Evolutionary conservation across 2,113 vertebrate species (phyloP).

Genomic region (Notothenia coriiceps): DNA sequence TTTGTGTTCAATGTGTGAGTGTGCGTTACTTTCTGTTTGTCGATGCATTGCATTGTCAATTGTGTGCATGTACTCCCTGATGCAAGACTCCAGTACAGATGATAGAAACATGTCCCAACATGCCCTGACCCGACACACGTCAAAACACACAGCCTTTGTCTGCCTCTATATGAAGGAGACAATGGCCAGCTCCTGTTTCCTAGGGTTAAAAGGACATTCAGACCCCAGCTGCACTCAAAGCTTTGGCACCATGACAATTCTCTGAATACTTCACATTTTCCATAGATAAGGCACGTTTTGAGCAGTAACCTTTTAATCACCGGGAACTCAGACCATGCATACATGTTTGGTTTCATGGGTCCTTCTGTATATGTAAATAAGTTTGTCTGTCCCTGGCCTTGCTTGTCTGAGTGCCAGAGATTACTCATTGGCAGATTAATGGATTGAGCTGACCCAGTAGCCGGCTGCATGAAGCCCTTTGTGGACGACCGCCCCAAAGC

Average conservation of each 20-base stretch:
- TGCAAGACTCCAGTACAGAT: constrained; percentile 55
- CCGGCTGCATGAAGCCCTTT: constrained; percentile 73
- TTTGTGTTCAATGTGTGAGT: constrained; percentile 5
- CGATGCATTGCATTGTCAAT: constrained; percentile 20
- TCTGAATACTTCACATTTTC: constrained; percentile 47
- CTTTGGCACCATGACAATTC: constrained; percentile 56
- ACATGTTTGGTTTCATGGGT: not conserved
- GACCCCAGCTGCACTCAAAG: constrained; percentile 66
- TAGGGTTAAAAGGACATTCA: constrained; percentile 73
- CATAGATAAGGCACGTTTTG: constrained; percentile 29
- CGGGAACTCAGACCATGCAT: not conserved
- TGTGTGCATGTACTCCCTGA: constrained; percentile 32
- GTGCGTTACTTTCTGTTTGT: constrained; percentile 1
- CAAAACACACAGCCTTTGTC: constrained; percentile 71
- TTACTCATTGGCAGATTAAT: constrained; percentile 84
- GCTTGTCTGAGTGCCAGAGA: constrained; percentile 77
- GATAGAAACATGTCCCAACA: constrained; percentile 67
- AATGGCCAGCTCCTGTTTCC: constrained; percentile 74
- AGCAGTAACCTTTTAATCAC: not conserved
- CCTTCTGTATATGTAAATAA: constrained; percentile 31
- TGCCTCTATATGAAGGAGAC: constrained; percentile 67
- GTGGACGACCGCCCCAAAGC: constrained; percentile 59
- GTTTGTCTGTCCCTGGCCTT: constrained; percentile 57
- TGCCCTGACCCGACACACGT: constrained; percentile 58
- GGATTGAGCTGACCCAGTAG: constrained; percentile 83